A percentile compares a stretch with the other conserved stretches of the same genome.
Conservation (phyloP, 2,797 vertebrate species). For the Lagodon rhomboides region DNA sequence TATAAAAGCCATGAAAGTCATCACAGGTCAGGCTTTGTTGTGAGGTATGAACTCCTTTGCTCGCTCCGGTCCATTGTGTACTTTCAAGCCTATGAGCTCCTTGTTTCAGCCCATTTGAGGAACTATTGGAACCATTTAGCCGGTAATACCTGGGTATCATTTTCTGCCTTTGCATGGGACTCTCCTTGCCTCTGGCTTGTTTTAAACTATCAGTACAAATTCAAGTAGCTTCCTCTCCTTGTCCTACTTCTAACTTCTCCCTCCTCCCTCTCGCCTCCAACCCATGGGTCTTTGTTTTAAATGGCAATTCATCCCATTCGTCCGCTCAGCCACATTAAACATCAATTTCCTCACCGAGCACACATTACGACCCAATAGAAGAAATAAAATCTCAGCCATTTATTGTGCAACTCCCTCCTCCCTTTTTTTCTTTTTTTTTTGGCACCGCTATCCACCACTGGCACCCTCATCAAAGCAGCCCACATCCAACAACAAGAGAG, state of each 20-base stretch:
- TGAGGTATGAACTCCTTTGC: conserved; percentile 57
- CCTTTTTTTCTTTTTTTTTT: conserved; percentile 30
- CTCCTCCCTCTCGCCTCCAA: conserved; percentile 60
- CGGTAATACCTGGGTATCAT: conserved; percentile 71
- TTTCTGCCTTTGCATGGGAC: conserved; percentile 72
- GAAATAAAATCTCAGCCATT: conserved; percentile 84
- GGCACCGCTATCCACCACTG: conserved; percentile 72
- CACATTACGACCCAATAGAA: conserved; percentile 85
- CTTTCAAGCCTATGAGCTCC: conserved; percentile 58
- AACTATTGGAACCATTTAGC: conserved; percentile 70
- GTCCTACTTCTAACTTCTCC: conserved; percentile 73
- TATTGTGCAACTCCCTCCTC: conserved; percentile 75
- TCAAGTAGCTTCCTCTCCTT: conserved; percentile 73
- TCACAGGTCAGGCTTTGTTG: conserved; percentile 70
- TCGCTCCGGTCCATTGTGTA: conserved; percentile 68
- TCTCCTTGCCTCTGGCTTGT: conserved; percentile 81
- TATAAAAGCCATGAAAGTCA: conserved; percentile 60
- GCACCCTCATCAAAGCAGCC: conserved; percentile 79
- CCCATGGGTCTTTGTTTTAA: conserved; percentile 83
- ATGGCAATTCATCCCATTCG: conserved; percentile 83
- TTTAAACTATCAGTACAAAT: conserved; percentile 73
- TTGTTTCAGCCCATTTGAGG: conserved; percentile 69
- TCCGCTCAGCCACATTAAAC: conserved; percentile 84
- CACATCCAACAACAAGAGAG: conserved; percentile 81
- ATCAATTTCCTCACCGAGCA: conserved; percentile 84